A percentile compares a stretch with the other conserved stretches of the same genome.
Evolutionary conservation across 2,797 vertebrate species (phyloP).

Genomic region (Bufotes viridis): DNA sequence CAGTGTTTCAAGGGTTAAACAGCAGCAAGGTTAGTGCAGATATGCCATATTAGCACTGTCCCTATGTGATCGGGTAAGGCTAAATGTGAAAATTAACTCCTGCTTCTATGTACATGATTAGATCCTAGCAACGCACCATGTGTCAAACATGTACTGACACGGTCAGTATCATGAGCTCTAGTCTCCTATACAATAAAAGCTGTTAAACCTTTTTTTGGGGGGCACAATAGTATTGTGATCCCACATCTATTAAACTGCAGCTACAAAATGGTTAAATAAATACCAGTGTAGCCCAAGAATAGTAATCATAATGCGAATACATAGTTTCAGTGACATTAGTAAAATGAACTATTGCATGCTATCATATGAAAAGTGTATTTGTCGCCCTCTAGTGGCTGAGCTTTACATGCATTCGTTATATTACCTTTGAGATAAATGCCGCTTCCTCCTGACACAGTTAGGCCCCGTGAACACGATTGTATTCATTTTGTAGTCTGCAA

Average conservation of each 20-base stretch:
- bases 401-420: neutral
- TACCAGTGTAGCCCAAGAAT: neutral
- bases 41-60: neutral
- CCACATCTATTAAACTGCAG: neutral
- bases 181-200: neutral
- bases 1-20: neutral
- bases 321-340: neutral
- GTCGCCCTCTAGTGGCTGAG: constrained; percentile 28
- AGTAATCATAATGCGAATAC: neutral
- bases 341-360: neutral
- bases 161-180: neutral
- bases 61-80: neutral
- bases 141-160: neutral
- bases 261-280: neutral
- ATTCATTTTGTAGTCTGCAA: too few relatives aligned
- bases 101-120: neutral
- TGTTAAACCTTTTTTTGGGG: neutral
- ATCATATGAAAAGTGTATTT: neutral
- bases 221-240: neutral
- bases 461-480: too few relatives aligned
- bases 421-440: neutral
- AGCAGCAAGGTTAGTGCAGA: neutral
- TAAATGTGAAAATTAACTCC: neutral
- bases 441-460: too few relatives aligned
- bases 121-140: neutral